Conservation (phyloP, 2,797 vertebrate genomes). For the Dermochelys coriacea region DNA sequence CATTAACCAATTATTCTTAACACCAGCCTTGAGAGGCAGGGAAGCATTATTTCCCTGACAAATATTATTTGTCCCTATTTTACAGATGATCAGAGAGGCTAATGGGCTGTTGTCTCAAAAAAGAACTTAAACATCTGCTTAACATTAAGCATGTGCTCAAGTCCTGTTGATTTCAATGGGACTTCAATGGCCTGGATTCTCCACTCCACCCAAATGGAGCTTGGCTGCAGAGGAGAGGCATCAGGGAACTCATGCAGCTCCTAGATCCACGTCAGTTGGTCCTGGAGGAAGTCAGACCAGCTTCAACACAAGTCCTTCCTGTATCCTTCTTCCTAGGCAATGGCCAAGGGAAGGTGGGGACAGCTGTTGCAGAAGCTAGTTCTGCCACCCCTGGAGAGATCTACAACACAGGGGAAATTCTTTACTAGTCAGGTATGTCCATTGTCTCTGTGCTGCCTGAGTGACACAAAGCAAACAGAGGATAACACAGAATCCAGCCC, state of each 20-base stretch:
- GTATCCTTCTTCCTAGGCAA: not conserved
- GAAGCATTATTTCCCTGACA: too few relatives aligned
- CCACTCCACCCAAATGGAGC: not conserved
- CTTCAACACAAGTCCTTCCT: accelerated
- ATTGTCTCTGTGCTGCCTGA: not conserved
- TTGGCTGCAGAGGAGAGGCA: not conserved
- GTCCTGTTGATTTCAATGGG: not conserved
- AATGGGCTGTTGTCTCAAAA: not conserved
- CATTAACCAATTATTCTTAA: not conserved
- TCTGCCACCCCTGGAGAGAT: not conserved
- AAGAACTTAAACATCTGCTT: not conserved
- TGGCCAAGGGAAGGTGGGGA: not conserved
- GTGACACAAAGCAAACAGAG: not conserved
- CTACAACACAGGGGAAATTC: not conserved
- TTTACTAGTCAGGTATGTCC: not conserved
- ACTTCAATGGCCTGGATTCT: not conserved
- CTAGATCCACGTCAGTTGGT: not conserved
- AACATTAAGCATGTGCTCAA: not conserved
- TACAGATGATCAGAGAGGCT: not conserved
- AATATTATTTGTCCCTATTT: not conserved
- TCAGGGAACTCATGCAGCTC: not conserved
- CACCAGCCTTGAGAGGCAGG: not conserved
- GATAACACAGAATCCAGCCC: not conserved
- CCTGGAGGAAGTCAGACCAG: not conserved
- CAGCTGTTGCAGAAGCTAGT: not conserved